Percentiles rank a stretch among this genome's conserved stretches.
phyloP scores from a whole-genome alignment of 1,140 invertebrate genomes.

The Scylla paramamosain region DNA sequence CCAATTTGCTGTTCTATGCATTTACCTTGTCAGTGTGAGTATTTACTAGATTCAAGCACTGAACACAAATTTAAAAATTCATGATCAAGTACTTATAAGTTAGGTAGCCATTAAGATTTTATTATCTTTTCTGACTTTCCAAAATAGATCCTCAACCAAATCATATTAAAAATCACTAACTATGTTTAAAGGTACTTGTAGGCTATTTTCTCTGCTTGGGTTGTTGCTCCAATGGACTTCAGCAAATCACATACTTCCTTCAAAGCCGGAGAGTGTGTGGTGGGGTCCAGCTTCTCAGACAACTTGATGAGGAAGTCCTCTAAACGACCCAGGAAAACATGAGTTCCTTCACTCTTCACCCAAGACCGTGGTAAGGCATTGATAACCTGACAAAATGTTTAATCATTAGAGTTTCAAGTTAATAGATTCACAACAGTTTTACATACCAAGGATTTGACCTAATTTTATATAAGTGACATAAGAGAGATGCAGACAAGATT shows the following conservation, averaged over 20 bases:
- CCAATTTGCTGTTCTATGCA: not conserved
- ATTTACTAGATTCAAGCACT: not conserved
- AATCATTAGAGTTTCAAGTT: not conserved
- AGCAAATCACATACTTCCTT: slow-evolving; percentile 68
- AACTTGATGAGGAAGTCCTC: slow-evolving; percentile 69
- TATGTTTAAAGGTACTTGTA: slow-evolving; percentile 67
- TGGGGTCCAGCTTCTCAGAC: slow-evolving; percentile 68
- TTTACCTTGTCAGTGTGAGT: not conserved
- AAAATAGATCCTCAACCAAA: not conserved
- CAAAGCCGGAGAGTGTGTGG: slow-evolving; percentile 64
- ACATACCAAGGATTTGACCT: not conserved
- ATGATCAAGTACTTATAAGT: not conserved
- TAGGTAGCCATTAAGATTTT: not conserved
- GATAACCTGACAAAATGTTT: slow-evolving; percentile 68
- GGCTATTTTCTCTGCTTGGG: slow-evolving; percentile 65
- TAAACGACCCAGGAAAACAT: slow-evolving; percentile 72
- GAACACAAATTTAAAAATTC: not conserved
- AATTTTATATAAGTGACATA: not conserved
- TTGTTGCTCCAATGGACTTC: slow-evolving; percentile 65
- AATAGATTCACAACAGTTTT: not conserved
- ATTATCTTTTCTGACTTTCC: not conserved
- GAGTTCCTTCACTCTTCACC: slow-evolving; percentile 73
- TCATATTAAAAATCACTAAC: not conserved
- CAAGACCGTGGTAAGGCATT: slow-evolving; percentile 73
- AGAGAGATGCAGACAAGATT: not conserved